These are phyloP conservation scores for Polietes domitor DNA, from an alignment of 2,888 invertebrate genomes.

Conservation along the genomic window DNA sequence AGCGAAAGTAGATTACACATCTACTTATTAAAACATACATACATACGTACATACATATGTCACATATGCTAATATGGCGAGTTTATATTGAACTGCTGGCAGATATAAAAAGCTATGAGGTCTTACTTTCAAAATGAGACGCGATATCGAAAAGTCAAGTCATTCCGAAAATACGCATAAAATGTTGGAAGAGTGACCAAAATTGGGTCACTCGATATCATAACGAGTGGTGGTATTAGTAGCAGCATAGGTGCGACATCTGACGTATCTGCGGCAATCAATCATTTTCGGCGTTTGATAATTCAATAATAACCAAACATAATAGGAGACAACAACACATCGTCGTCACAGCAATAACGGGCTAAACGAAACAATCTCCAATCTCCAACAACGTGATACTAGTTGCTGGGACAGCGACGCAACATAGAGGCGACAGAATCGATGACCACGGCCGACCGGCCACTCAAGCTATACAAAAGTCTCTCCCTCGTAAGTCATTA, in stretches of 20 bases:
- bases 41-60: too few species aligned
- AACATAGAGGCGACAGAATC: background rate
- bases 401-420: conserved; percentile 12
- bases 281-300: conserved; percentile 51
- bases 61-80: too few species aligned
- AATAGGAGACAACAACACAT: conserved; percentile 26
- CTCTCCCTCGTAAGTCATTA: background rate
- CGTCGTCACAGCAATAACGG: background rate
- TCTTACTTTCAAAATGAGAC: background rate
- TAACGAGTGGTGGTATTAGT: conserved; percentile 29
- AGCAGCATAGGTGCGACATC: conserved; percentile 27
- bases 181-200: conserved; percentile 28
- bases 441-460: background rate
- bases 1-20: too few species aligned
- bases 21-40: too few species aligned
- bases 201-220: conserved; percentile 55
- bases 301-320: conserved; percentile 8
- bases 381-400: background rate
- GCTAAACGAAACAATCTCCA: background rate
- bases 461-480: background rate
- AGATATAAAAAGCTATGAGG: background rate
- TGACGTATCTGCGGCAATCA: conserved; percentile 28
- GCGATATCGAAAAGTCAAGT: conserved; percentile 21
- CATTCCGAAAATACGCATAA: conserved; percentile 34
- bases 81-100: too few species aligned